Evolutionary conservation across 2,888 invertebrate species (phyloP), one percentile per base, ranked within the genome.

Genomic region (Pseudanteris insignis): DNA sequence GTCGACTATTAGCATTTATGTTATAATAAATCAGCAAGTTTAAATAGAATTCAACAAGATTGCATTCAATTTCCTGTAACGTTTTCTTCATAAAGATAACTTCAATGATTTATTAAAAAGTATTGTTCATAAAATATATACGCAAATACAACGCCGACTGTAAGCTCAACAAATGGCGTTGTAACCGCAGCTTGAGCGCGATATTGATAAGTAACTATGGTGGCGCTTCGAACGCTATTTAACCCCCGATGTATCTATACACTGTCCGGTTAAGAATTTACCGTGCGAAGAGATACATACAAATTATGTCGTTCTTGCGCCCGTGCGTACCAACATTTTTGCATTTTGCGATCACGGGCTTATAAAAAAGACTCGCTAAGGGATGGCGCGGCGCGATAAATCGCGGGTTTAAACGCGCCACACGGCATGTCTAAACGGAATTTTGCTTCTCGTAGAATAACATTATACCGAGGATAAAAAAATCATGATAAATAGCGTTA

Each of bases 271-370:
- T 43, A 40, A 34, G 51, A 64, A 64, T 64, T 64, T 43, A 36
- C 50, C 47, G 40, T 57, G 29, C 34, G 43, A 46, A 57, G 61
- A 64, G 63, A 63, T 62, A 64, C 61, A 54, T 54, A 47, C 50
- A 59, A 66, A 64, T 66, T 66, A 64, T 64, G 63, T 63, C 63
- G 65, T 64, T 60, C 63, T 65, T 67, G 66, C 58, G 18, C 24
- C n/a, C n/a, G n/a, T n/a, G 38, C 30, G 26, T 3, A 30, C 21
- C 57, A 51, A 44, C 48, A 51, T 59, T 66, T 65, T 54, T 54
- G 54, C 54, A 54, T 50, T 37, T 44, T 40, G 32, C 37, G 33
- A 61, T 61, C 54, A 40, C 38, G 10, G 24, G 10, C 40, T 38
- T 33, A 29, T 43, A 60, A 60, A 46, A 43, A 33, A 18, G 47